Base-by-base conservation (phyloP, 2,888 invertebrate species). In the Philereme transversata region DNA sequence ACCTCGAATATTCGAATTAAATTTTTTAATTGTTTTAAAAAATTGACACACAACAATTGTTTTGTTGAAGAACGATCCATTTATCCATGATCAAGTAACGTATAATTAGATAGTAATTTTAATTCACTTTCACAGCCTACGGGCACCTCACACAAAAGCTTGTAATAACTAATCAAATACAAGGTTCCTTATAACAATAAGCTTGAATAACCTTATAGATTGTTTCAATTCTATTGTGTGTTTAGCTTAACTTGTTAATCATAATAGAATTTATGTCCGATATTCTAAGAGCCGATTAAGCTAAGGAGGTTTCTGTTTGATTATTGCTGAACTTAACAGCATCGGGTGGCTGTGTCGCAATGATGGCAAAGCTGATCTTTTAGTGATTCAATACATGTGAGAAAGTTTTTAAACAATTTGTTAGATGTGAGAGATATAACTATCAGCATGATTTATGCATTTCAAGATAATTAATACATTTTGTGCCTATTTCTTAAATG, bases 81-180 rank as follows among this genome's bases (percentile, higher is more conserved):
- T 55, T 57, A 36, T 40, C 38, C 33, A 36, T 36, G 48, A 49
- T 50, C 43, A 11, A 47, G 38, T 57, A 48, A 51, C 50, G 44
- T 57, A 55, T 61, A 68, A 72, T 72, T 66, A 73, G 62, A 57
- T 64, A 61, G 53, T 22, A 64, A 62, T 64, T 56, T 68, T 58
- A 68, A 72, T 71, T 75, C 64, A 70, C 77, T 78, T 78, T 78
- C 74, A 71, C 72, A 72, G 76, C 74, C 76, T 65, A 68, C 71
- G 67, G 72, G 70, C 69, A 62, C 59, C 61, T 60, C 58, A 61
- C 58, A 78, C 69, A 75, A 77, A 75, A 73, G 70, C 62, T 70
- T 73, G 61, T 70, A 71, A 72, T 70, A 75, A 73, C 71, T 69
- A 76, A 75, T 79, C 71, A 74, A 75, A 75, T 60, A 75, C 78